Evolutionary conservation across 1,140 invertebrate genomes (phyloP), one percentile per base, ranked within the genome.

Genomic region (Venturia canescens): DNA sequence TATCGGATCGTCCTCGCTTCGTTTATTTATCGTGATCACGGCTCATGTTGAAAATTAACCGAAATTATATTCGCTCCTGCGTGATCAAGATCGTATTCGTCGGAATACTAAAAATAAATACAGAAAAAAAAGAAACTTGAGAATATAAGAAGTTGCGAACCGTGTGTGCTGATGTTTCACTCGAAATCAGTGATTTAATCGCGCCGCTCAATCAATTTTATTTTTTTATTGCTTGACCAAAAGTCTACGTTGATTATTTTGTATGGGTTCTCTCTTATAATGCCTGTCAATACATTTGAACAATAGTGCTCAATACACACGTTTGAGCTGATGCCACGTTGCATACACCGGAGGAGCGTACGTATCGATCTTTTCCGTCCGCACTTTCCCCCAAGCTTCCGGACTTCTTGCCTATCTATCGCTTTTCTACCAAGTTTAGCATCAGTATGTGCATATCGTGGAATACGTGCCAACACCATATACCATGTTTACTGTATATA

Each of bases 401-500:
- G 13, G 66, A 31, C 29, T n/a, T 21, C 15, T 34, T 69, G 13
- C 16, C n/a, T 26, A 26, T 13, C 15, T 63, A 23, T 53, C n/a
- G 60, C n/a, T 63, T 26, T 27, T 3, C n/a, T 63, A 27, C 60
- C 26, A 27, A 63, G 7, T 63, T 63, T 13, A 26, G 9, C 23
- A 26, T 27, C 3, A 27, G 60, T 63, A 23, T 9, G 60, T 63
- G 23, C 60, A 53, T 53, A 63, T 63, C 60, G n/a, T n/a, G n/a
- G n/a, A 63, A 26, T 23, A 23, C 23, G 21, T 63, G 23, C 60
- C 60, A 63, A 63, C 60, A 27, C 50, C 50, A 27, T 63, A 27
- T 1, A 63, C 60, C 29, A 31, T 18, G 66, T 29, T 69, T 31
- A 53, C n/a, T 77, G n/a, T 76, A 76, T 76, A 76, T 60, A 76